Base-by-base conservation (phyloP, 2,113 vertebrate species). In the Myotis davidii region DNA sequence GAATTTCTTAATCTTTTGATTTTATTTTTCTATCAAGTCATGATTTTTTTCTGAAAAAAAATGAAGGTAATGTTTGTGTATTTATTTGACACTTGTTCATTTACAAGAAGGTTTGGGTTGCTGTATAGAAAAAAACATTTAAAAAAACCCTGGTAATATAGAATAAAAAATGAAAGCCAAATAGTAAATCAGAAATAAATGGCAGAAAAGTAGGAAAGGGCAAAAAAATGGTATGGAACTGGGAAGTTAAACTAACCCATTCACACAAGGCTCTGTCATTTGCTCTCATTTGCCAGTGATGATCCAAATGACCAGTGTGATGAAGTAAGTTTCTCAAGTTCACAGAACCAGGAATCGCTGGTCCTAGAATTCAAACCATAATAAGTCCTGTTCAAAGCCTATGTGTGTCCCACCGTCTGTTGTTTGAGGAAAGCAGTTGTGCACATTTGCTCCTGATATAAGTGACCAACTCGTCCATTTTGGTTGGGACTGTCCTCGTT, bases 121-220 rank as follows among this genome's bases (percentile, higher is more conserved):
- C 25, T 45, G n/a, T 91, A 39, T 32, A 70, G 42, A 2, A 6
- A 14, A 61, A 39, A 3, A 52, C 29, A 32, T 20, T 45, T 11
- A 21, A 5, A 29, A 32, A 37, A 13, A 25, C 9, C 67, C 21
- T 69, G 65, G 16, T n/a, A 82, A 79, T 34, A 79, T 11, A 78
- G 34, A 70, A 78, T 72, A 64, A 78, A 76, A 83, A 64, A 42
- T 17, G 37, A 83, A 91, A 91, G 25, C 10, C 25, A 94, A 94
- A 50, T 27, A 23, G 39, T 83, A 87, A 64, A 76, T 69, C 45
- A 64, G 14, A 87, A 93, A 67, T 52, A 81, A 94, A 84, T 84
- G n/a, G 29, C 13, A 6, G 3, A 59, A 34, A 50, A 14, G 6
- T 73, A 88, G 13, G 67, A 6, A 59, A 70, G 37, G 6, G 20